A percentile compares a stretch with the other conserved stretches of the same genome.
These are phyloP conservation scores for Xestia rhomboidea DNA, from an alignment of 2,888 invertebrate genomes.

Conservation along the genomic window DNA sequence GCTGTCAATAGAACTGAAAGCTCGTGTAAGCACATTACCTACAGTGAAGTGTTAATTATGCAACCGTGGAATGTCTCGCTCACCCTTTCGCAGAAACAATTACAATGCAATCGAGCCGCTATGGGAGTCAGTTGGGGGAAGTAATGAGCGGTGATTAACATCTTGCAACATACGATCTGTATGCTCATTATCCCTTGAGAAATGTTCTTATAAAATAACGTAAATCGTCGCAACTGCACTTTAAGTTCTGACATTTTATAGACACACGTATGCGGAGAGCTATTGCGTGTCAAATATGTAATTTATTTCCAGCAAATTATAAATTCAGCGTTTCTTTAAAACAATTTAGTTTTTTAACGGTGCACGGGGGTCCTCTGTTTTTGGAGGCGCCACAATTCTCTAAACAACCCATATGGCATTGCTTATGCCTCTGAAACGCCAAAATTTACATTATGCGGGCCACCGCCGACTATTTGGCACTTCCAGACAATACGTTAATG, in stretches of 20 bases:
- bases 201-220: constrained; percentile 60
- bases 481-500: constrained; percentile 36
- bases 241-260: constrained; percentile 53
- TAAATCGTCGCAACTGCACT: constrained; percentile 44
- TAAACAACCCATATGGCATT: background rate
- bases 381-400: background rate
- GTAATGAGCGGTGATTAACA: constrained; percentile 73
- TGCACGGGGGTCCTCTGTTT: background rate
- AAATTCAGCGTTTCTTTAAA: background rate
- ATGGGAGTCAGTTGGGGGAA: constrained; percentile 69
- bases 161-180: constrained; percentile 69
- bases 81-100: constrained; percentile 73
- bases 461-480: constrained; percentile 6
- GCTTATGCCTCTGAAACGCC: background rate
- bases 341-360: background rate
- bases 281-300: constrained; percentile 33
- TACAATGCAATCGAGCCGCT: constrained; percentile 70
- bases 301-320: constrained; percentile 28
- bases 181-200: constrained; percentile 68
- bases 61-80: constrained; percentile 56
- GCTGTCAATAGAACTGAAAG: constrained; percentile 25
- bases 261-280: constrained; percentile 12
- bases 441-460: background rate
- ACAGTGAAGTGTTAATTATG: constrained; percentile 53
- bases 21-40: constrained; percentile 29